Evolutionary conservation across 2,888 invertebrate genomes (phyloP).

Genomic region (Pachycephus smyrnensis): DNA sequence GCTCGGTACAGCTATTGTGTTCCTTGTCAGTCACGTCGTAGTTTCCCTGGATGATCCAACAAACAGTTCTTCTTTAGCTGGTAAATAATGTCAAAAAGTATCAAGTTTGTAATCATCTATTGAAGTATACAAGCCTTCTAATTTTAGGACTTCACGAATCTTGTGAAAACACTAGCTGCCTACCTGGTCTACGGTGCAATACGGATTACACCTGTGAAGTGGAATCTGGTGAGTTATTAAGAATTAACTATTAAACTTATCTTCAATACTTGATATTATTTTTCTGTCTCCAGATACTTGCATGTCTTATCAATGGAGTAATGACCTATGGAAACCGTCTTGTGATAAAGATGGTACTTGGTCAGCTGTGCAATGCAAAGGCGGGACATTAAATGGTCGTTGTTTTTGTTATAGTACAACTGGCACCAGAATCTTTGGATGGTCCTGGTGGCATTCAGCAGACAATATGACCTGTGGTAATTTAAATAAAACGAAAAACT

Average conservation of each 20-base stretch:
- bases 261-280: background rate
- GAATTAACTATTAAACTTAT: background rate
- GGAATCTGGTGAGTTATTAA: conserved; percentile 2
- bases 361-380: conserved; percentile 32
- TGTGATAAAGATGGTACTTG: conserved; percentile 27
- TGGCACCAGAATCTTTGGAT: conserved; percentile 76
- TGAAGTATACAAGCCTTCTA: background rate
- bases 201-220: conserved; percentile 8
- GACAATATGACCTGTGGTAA: conserved; percentile 77
- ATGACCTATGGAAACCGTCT: conserved; percentile 24
- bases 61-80: background rate
- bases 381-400: conserved; percentile 33
- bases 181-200: conserved; percentile 10
- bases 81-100: background rate
- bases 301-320: conserved; percentile 10
- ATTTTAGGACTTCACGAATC: conserved; percentile 13
- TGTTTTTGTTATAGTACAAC: conserved; percentile 75
- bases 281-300: conserved; percentile 10
- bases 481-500: background rate
- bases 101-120: background rate
- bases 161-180: conserved; percentile 14
- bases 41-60: background rate
- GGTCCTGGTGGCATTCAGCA: conserved; percentile 72
- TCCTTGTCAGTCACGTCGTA: background rate
- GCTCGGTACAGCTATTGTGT: background rate